These are phyloP conservation scores for Macrotis lagotis DNA, from an alignment of 2,113 vertebrate genomes.

Conservation along the genomic window DNA sequence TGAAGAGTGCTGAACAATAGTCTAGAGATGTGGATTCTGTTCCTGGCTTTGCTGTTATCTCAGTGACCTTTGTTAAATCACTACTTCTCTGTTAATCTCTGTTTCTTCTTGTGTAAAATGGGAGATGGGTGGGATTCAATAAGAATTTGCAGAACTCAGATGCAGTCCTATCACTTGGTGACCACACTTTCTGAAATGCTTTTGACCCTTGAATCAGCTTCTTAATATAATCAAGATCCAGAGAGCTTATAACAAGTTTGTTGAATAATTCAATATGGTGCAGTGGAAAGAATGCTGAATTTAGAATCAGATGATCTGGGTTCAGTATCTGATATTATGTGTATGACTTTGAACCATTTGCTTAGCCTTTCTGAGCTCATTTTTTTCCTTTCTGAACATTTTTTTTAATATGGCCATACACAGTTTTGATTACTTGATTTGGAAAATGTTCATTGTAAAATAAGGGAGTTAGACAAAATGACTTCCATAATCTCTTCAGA, in stretches of 20 bases:
- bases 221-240: not conserved
- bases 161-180: not conserved
- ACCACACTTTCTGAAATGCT: not conserved
- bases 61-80: not conserved
- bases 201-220: not conserved
- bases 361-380: not conserved
- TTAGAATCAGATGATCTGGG: not conserved
- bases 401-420: too few species aligned
- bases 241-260: not conserved
- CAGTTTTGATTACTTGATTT: too few species aligned
- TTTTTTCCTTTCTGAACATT: too few species aligned
- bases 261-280: not conserved
- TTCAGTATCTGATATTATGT: not conserved
- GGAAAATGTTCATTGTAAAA: too few species aligned
- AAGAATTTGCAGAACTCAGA: not conserved
- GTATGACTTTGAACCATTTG: not conserved
- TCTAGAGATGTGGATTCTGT: not conserved
- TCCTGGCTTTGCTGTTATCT: not conserved
- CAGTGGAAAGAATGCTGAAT: not conserved
- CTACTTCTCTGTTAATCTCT: not conserved
- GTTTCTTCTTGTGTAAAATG: not conserved
- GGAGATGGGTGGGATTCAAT: not conserved
- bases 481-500: not conserved
- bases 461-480: not conserved
- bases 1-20: not conserved